Percentiles rank a stretch among this genome's conserved stretches.
These are phyloP conservation scores for Eptatretus atami DNA, from an alignment of 2,797 vertebrate genomes.

Conservation along the genomic window DNA sequence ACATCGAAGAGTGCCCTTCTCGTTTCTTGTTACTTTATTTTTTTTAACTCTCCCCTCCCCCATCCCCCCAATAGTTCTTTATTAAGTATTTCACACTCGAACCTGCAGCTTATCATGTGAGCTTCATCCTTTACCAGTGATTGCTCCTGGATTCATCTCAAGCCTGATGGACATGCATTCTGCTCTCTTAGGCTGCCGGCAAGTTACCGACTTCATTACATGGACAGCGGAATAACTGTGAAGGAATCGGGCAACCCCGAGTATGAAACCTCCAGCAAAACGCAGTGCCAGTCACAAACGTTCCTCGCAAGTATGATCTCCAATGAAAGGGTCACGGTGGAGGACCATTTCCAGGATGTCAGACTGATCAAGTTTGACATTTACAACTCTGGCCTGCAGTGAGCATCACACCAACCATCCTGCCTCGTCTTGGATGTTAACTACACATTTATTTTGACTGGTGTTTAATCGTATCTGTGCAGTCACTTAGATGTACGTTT, in stretches of 20 bases:
- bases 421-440: background rate
- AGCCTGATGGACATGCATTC: too few relatives aligned
- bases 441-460: too few relatives aligned
- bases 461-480: too few relatives aligned
- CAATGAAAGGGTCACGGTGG: constrained; percentile 32
- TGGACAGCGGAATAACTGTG: constrained; percentile 11
- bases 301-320: constrained; percentile 29
- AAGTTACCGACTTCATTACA: constrained; percentile 26
- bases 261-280: background rate
- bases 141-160: too few relatives aligned
- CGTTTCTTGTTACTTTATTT: too few relatives aligned
- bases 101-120: too few relatives aligned
- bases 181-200: constrained; percentile 29
- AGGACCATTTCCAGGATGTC: constrained; percentile 57
- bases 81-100: too few relatives aligned
- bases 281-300: constrained; percentile 18
- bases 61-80: too few relatives aligned
- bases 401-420: constrained; percentile 11
- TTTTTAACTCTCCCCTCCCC: too few relatives aligned
- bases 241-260: background rate
- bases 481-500: too few relatives aligned
- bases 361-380: constrained; percentile 56
- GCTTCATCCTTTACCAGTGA: too few relatives aligned
- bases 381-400: constrained; percentile 33
- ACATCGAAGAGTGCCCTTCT: too few relatives aligned